phyloP scores from a whole-genome alignment of 2,113 vertebrate species.

The Sprattus sprattus region DNA sequence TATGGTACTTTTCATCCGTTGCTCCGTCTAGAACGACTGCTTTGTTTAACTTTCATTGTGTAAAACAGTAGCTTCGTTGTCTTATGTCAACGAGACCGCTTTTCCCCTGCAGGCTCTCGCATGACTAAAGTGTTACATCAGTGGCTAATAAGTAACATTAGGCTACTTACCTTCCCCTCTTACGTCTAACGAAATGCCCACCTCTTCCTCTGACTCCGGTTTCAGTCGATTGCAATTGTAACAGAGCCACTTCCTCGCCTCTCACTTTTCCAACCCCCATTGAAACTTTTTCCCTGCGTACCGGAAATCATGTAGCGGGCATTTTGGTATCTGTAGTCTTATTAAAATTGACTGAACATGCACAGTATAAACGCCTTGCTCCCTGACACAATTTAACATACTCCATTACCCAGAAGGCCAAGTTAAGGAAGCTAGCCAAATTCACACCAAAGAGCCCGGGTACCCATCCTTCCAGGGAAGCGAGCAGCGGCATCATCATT shows the following conservation, averaged over 20 bases:
- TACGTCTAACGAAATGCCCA: constrained; percentile 35
- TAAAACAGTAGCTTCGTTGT: background rate
- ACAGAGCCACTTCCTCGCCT: constrained; percentile 56
- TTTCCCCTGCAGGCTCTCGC: background rate
- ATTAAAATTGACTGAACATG: constrained; percentile 18
- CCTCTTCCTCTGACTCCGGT: constrained; percentile 49
- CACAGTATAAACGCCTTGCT: background rate
- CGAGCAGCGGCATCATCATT: background rate
- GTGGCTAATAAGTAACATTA: constrained; percentile 14
- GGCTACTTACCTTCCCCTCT: constrained; percentile 46
- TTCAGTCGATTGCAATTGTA: constrained; percentile 47
- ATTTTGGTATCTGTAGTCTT: constrained; percentile 72
- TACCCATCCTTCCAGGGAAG: background rate
- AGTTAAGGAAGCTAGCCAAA: constrained; percentile 7
- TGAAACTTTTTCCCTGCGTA: constrained; percentile 65
- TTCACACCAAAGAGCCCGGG: background rate
- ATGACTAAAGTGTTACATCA: background rate
- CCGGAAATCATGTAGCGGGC: constrained; percentile 64
- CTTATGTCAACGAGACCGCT: too few species aligned
- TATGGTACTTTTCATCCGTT: background rate
- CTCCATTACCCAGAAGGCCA: constrained; percentile 42
- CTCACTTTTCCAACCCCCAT: constrained; percentile 56
- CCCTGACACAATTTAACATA: background rate
- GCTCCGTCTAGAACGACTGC: background rate
- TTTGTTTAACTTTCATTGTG: constrained; percentile 44